Evolutionary conservation across 2,888 invertebrate species (phyloP).

Genomic region (Amphiduros pacificus): DNA sequence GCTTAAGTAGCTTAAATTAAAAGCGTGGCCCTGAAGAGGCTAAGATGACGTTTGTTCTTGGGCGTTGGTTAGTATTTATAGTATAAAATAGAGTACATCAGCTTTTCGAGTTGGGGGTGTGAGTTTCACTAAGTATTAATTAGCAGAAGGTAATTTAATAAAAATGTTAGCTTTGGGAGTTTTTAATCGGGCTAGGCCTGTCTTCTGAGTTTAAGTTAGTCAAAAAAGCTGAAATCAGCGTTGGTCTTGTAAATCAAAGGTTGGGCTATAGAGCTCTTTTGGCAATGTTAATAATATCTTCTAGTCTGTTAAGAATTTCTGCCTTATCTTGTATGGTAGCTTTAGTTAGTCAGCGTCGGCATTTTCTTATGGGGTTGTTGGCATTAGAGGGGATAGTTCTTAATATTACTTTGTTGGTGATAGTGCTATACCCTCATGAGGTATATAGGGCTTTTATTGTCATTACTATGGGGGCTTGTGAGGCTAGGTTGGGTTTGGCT

Average conservation of each 20-base stretch:
- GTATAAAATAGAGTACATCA: conserved; percentile 30
- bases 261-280: conserved; percentile 22
- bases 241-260: conserved; percentile 38
- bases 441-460: conserved; percentile 28
- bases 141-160: conserved; percentile 30
- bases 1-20: conserved; percentile 32
- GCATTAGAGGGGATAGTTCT: conserved; percentile 31
- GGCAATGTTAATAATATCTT: conserved; percentile 9
- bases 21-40: conserved; percentile 32
- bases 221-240: conserved; percentile 25
- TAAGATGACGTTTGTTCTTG: conserved; percentile 19
- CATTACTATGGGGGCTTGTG: conserved; percentile 64
- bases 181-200: conserved; percentile 16
- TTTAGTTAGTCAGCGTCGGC: conserved; percentile 26
- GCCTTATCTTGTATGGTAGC: conserved; percentile 8
- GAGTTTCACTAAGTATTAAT: conserved; percentile 10
- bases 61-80: conserved; percentile 21
- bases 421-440: background rate
- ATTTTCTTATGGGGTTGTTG: conserved; percentile 31
- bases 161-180: conserved; percentile 33
- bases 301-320: conserved; percentile 3
- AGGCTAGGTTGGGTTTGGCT: conserved; percentile 68
- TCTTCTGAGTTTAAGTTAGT: conserved; percentile 9
- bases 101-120: conserved; percentile 28
- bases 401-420: conserved; percentile 18